Conservation (phyloP, 2,113 vertebrate genomes). For the Nettapus auritus region DNA sequence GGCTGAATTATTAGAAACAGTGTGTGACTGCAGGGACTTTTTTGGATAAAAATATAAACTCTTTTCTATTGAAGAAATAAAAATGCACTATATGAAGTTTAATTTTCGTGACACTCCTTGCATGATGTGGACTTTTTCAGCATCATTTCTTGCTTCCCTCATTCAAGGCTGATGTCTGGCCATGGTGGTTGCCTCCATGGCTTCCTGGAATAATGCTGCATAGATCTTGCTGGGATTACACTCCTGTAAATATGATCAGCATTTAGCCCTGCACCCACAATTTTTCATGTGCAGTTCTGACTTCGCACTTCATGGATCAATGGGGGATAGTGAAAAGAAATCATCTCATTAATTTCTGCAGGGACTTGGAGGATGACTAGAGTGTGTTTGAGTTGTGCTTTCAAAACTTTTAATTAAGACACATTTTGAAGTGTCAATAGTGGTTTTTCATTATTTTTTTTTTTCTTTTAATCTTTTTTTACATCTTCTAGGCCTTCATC, state of each 20-base stretch:
- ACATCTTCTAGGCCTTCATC: neutral
- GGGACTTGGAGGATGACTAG: neutral
- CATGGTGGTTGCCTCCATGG: neutral
- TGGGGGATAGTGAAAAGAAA: neutral
- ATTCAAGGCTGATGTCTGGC: neutral
- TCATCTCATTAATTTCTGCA: neutral
- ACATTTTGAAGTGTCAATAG: neutral
- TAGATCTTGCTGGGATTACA: neutral
- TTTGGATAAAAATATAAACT: neutral
- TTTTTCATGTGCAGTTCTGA: neutral
- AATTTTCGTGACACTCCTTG: neutral
- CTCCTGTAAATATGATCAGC: neutral
- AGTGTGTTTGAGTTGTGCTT: neutral
- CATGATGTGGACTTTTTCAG: neutral
- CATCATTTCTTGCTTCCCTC: neutral
- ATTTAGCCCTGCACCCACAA: neutral
- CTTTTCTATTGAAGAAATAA: neutral
- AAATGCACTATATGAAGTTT: neutral
- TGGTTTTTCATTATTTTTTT: neutral
- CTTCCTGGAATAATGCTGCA: neutral
- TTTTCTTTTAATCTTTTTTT: neutral
- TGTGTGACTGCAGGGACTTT: neutral
- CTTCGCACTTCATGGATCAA: neutral
- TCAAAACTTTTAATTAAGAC: constrained; percentile 35
- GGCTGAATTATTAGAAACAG: neutral